Conservation (phyloP, 2,797 vertebrate species). For the Glossophaga mutica region DNA sequence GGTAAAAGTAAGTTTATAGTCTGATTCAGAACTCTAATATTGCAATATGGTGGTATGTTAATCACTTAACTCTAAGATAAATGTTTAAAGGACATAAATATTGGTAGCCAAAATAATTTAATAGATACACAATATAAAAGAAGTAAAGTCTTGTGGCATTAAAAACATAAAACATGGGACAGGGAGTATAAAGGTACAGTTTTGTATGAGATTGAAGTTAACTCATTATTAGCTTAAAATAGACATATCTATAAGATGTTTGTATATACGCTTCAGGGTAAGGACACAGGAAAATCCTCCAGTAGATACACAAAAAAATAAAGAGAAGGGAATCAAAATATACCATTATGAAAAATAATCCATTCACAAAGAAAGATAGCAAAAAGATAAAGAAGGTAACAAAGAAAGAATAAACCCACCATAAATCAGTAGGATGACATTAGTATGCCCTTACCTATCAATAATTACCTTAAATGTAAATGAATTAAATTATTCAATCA, state of each 20-base stretch:
- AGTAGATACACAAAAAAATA: neutral
- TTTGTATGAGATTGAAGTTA: neutral
- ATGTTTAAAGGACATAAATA: neutral
- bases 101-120: neutral
- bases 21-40: neutral
- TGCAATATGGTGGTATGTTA: neutral
- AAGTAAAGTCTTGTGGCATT: neutral
- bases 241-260: neutral
- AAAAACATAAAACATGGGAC: neutral
- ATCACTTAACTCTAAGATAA: neutral
- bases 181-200: neutral
- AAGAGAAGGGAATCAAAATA: neutral
- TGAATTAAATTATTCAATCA: neutral
- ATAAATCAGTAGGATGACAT: neutral
- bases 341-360: neutral
- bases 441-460: neutral
- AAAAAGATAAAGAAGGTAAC: neutral
- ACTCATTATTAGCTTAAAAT: neutral
- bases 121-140: neutral
- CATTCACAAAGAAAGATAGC: neutral
- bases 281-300: neutral
- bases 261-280: neutral
- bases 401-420: neutral
- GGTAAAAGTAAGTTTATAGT: neutral
- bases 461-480: neutral